These are phyloP conservation scores for Spheniscus humboldti DNA, from an alignment of 2,797 vertebrate species.

Conservation along the genomic window DNA sequence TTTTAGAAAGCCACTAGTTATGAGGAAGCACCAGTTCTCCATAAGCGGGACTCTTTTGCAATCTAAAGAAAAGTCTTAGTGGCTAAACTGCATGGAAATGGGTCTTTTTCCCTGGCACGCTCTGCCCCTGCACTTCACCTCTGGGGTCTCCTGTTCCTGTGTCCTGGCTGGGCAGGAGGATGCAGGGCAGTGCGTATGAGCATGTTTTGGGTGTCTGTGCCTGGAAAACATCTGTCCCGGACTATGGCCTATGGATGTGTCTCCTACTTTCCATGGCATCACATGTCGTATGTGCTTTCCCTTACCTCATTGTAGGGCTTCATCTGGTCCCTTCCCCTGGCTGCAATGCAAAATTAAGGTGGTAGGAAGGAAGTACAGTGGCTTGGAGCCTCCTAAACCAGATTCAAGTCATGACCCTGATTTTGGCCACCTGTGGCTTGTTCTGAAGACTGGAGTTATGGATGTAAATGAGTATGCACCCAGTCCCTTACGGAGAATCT, in stretches of 20 bases:
- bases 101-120: rapidly evolving
- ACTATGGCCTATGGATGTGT: rapidly evolving
- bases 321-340: neutral
- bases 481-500: neutral
- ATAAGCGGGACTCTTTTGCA: neutral
- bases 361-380: neutral
- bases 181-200: rapidly evolving
- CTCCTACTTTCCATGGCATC: neutral
- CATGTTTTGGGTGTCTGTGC: neutral
- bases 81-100: neutral
- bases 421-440: neutral
- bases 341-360: neutral
- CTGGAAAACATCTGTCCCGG: neutral
- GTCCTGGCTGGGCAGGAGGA: neutral
- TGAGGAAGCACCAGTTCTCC: neutral
- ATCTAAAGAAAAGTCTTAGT: neutral
- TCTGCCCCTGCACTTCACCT: neutral
- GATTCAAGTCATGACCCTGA: neutral
- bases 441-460: neutral
- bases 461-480: neutral
- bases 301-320: neutral
- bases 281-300: rapidly evolving
- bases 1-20: neutral
- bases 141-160: neutral
- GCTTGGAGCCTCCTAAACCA: neutral